Evolutionary conservation across 2,797 vertebrate genomes (phyloP), one percentile per base, ranked within the genome.

Genomic region (Rhincodon typus): DNA sequence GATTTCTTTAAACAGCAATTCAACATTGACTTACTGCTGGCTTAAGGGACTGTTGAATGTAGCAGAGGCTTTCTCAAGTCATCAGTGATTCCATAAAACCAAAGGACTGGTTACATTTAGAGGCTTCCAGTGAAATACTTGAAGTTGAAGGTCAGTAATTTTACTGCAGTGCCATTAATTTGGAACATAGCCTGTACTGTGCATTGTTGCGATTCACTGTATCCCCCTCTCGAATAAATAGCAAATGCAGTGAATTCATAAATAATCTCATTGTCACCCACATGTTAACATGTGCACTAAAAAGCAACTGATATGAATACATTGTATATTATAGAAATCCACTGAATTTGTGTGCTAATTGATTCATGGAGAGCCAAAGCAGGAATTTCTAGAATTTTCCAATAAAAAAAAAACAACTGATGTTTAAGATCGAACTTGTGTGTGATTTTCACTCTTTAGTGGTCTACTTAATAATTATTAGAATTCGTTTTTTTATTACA

Each of bases 41-140:
- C 57, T n/a, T 10, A 72, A 72, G 93, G 42, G 46, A 95, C 46
- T 13, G 53, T 74, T 74, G 70, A 53, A 57, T 95, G 69, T 57
- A 77, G 46, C 94, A 50, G 27, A 53, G 10, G 42, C 67, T n/a
- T 95, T 50, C 46, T 74, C 23, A 93, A 66, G 66, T 67, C 90
- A 93, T 38, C 10, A 42, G 25, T 57, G 70, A 95, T 50, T 53
- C 50, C 94, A 57, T 21, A n/a, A 50, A 74, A 38, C 50, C 94
- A 46, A 34, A 46, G 46, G 70, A 57, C 46, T 53, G 4, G 46
- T 94, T 74, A 34, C 67, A 95, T 30, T 46, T 23, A 7, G 94
- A 95, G 46, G 46, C 50, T 95, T 95, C 94, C 69, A 95, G 38
- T 94, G 93, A 94, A 72, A 69, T 94, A 94, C 25, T 70, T 19